phyloP scores from a whole-genome alignment of 2,888 invertebrate genomes.

The Drosophila basisetae region DNA sequence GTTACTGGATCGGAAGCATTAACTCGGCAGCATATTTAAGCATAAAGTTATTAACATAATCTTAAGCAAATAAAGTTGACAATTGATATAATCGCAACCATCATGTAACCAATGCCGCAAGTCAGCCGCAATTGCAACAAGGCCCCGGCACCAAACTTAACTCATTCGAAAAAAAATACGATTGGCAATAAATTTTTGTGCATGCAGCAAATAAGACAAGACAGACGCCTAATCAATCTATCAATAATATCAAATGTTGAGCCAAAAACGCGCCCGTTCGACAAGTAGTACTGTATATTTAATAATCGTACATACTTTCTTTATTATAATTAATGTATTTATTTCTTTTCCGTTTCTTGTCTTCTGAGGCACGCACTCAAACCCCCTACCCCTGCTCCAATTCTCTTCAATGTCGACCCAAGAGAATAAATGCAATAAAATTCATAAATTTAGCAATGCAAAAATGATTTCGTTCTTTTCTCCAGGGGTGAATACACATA shows the following conservation, averaged over 20 bases:
- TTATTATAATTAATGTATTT: conserved; percentile 67
- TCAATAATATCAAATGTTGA: conserved; percentile 17
- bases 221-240: conserved; percentile 22
- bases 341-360: conserved; percentile 55
- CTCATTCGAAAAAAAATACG: conserved; percentile 27
- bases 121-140: conserved; percentile 22
- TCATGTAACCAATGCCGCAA: conserved; percentile 52
- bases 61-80: conserved; percentile 60
- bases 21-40: conserved; percentile 57
- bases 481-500: conserved; percentile 30
- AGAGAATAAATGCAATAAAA: conserved; percentile 39
- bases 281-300: conserved; percentile 49
- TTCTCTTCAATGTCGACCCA: neutral
- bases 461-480: conserved; percentile 1
- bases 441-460: conserved; percentile 25
- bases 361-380: conserved; percentile 38
- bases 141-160: conserved; percentile 30
- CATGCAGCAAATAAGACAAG: conserved; percentile 17
- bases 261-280: conserved; percentile 29
- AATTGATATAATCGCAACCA: conserved; percentile 72
- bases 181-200: conserved; percentile 62
- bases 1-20: conserved; percentile 20
- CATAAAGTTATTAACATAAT: conserved; percentile 71
- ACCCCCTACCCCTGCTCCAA: conserved; percentile 8
- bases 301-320: conserved; percentile 37